Evolutionary conservation across 1,140 invertebrate species (phyloP), one percentile per base, ranked within the genome.

Genomic region (Bradynema listronoti): DNA sequence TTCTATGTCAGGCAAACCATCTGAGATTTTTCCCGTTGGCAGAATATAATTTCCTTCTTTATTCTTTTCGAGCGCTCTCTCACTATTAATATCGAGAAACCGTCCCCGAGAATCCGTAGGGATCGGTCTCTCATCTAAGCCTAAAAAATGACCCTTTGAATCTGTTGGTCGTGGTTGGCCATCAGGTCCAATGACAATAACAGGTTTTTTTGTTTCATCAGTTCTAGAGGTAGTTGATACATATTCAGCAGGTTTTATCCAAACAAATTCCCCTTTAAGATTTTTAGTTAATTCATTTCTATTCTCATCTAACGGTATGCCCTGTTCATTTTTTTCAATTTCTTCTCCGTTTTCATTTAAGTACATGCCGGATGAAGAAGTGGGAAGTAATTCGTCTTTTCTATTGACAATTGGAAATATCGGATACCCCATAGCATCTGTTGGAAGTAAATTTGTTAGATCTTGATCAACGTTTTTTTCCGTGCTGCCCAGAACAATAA

Each of bases 161-260:
- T 67, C 57, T 14, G 69, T 71, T 27, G 66, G 61, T 43, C 71
- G 25, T 29, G 69, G 64, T 41, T 51, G 16, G 11, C 52, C 61
- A 58, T 68, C 68, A 34, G 69, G 63, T 1, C 69, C 69, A 4
- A 73, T 47, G 16, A 72, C 41, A 19, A 19, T 29, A 32, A 65
- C 54, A 53, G 43, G 2, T 30, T 4, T 39, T 39, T 39, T 39
- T 39, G 19, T 39, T 39, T 19, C 11, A 39, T 39, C 19, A 39
- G 19, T 39, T 39, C 36, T 11, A 19, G 11, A 11, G 36, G 36
- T 11, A 39, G 11, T 39, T 39, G 36, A 19, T 39, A 19, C 36
- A 39, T 19, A 39, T 39, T 11, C 36, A 11, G 36, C 19, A 39
- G 36, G 11, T 39, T 11, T 39, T 19, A 19, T 39, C 19, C 36